Percentiles rank a stretch among this genome's conserved stretches.
phyloP scores from a whole-genome alignment of 2,113 vertebrate genomes.

The Ornithorhynchus anatinus region DNA sequence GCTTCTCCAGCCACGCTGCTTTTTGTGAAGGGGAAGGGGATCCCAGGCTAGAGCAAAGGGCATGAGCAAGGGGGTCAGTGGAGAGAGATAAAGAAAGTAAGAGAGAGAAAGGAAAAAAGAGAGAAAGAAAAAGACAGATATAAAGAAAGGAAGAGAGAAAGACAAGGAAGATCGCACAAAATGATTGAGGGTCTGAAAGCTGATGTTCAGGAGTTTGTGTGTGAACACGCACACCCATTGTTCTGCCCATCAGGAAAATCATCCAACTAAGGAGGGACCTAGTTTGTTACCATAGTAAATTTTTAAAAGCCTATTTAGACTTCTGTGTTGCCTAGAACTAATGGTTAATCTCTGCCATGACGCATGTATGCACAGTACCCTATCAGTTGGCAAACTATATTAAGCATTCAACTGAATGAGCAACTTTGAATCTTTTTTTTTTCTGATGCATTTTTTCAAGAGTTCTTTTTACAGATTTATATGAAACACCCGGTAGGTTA shows the following conservation, averaged over 20 bases:
- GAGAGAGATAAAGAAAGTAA: background rate
- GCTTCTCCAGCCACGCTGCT: too few relatives aligned
- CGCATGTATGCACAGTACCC: background rate
- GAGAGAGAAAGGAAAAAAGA: background rate
- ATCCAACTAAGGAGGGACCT: background rate
- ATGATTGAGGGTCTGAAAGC: too few relatives aligned
- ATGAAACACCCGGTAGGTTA: too few relatives aligned
- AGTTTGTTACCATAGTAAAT: background rate
- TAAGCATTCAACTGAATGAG: background rate
- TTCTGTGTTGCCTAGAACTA: too few relatives aligned
- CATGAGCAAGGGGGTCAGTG: background rate
- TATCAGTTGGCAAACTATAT: background rate
- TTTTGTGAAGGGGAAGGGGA: background rate
- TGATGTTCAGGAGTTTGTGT: too few relatives aligned
- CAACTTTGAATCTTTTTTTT: background rate
- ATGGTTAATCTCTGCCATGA: background rate
- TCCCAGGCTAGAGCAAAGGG: background rate
- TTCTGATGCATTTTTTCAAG: too few relatives aligned
- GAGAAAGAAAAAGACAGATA: background rate
- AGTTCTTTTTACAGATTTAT: too few relatives aligned
- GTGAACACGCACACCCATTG: background rate
- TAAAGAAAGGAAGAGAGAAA: too few relatives aligned
- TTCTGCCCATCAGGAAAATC: background rate
- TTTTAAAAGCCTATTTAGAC: too few relatives aligned
- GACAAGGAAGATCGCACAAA: too few relatives aligned